Evolutionary conservation across 2,797 vertebrate species (phyloP).

Genomic region (Gadopsis bispinosus): DNA sequence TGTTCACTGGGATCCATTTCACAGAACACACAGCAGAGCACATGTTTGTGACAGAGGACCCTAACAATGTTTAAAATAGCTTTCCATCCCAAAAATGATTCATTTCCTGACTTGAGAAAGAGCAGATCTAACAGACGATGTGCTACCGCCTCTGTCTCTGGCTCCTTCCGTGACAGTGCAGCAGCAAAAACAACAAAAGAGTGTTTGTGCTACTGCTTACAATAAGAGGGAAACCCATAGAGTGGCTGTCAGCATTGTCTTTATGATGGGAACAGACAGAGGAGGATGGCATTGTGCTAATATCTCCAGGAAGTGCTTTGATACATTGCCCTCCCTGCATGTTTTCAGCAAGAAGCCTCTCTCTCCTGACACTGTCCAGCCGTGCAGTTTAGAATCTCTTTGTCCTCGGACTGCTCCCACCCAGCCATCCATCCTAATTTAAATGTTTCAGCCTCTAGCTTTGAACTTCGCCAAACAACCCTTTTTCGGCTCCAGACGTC

Average conservation of each 20-base stretch:
- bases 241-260: slow-evolving; percentile 15
- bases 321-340: slow-evolving; percentile 29
- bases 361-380: slow-evolving; percentile 39
- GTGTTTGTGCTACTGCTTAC: slow-evolving; percentile 12
- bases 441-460: slow-evolving; percentile 45
- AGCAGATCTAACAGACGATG: slow-evolving; percentile 15
- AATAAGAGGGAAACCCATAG: slow-evolving; percentile 19
- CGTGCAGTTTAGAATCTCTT: slow-evolving; percentile 39
- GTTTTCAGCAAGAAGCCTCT: slow-evolving; percentile 20
- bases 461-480: slow-evolving; percentile 38
- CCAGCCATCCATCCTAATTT: slow-evolving; percentile 61
- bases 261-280: slow-evolving; percentile 24
- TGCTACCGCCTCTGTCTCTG: slow-evolving; percentile 8
- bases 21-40: slow-evolving; percentile 14
- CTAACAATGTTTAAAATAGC: neutral
- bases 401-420: slow-evolving; percentile 47
- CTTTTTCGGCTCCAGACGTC: slow-evolving; percentile 5
- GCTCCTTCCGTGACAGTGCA: slow-evolving; percentile 8
- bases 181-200: slow-evolving; percentile 19
- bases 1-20: neutral
- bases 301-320: slow-evolving; percentile 45
- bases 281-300: slow-evolving; percentile 33
- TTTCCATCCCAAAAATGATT: slow-evolving; percentile 12
- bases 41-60: slow-evolving; percentile 4
- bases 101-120: slow-evolving; percentile 12